Conservation (phyloP, 2,888 invertebrate species). For the Oscheius myriophilus region DNA sequence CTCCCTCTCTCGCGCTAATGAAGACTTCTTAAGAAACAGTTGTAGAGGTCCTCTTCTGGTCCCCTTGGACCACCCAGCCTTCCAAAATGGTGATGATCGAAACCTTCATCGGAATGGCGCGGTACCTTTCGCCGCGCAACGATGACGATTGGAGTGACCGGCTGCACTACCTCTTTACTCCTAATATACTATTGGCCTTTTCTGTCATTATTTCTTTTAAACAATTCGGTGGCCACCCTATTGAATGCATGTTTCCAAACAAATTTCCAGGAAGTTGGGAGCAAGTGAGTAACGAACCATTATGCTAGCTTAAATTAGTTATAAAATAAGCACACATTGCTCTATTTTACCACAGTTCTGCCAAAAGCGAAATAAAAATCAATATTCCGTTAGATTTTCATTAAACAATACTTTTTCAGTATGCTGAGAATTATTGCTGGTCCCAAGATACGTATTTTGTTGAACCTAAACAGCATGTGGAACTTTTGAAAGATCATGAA, state of each 20-base stretch:
- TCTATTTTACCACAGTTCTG: no score
- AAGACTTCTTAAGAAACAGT: background rate
- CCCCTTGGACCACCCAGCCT: background rate
- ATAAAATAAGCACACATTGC: background rate
- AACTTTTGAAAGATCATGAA: constrained; percentile 51
- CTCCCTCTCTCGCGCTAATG: no score
- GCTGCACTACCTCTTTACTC: constrained; percentile 66
- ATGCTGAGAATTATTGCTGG: constrained; percentile 70
- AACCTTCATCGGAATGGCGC: constrained; percentile 65
- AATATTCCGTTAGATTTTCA: background rate
- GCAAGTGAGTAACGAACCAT: constrained; percentile 63
- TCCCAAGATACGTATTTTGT: constrained; percentile 68
- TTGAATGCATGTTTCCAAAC: constrained; percentile 70
- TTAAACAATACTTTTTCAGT: constrained; percentile 50
- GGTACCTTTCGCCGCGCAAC: constrained; percentile 62
- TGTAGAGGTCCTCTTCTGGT: background rate
- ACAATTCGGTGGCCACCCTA: constrained; percentile 60
- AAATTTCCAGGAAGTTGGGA: constrained; percentile 69
- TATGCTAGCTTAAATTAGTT: no score
- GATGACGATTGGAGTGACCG: constrained; percentile 67
- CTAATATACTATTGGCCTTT: constrained; percentile 67
- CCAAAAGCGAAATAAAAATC: no score
- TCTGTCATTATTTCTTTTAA: constrained; percentile 66
- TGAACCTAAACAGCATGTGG: constrained; percentile 62
- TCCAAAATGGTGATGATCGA: constrained; percentile 62